Evolutionary conservation across 2,888 invertebrate genomes (phyloP).

Genomic region (Epinotia demarniana): DNA sequence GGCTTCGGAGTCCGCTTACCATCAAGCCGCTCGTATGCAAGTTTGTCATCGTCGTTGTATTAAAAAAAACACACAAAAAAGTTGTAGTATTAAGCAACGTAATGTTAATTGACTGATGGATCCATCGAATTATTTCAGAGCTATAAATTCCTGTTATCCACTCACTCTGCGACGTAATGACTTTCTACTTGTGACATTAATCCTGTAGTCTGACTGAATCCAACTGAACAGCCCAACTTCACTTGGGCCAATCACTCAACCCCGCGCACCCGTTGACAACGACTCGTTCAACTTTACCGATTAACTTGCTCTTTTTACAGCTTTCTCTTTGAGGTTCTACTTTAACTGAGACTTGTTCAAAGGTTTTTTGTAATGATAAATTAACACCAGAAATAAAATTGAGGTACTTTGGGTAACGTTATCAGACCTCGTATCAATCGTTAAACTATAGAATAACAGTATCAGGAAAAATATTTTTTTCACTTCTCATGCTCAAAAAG

Average conservation of each 20-base stretch:
- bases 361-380: constrained; percentile 7
- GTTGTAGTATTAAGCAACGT: too few relatives aligned
- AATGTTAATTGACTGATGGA: background rate
- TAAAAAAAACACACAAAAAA: too few relatives aligned
- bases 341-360: constrained; percentile 2
- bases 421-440: too few relatives aligned
- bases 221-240: constrained; percentile 43
- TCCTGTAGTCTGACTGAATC: constrained; percentile 52
- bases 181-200: constrained; percentile 51
- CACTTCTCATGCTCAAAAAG: too few relatives aligned
- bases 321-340: constrained; percentile 31
- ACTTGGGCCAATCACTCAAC: constrained; percentile 64
- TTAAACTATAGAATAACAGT: background rate
- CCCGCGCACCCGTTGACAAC: constrained; percentile 65
- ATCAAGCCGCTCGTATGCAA: too few relatives aligned
- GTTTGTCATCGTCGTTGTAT: too few relatives aligned
- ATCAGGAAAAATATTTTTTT: too few relatives aligned
- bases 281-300: constrained; percentile 69
- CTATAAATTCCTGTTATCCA: constrained; percentile 14
- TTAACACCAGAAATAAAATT: background rate
- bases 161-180: constrained; percentile 48
- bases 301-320: constrained; percentile 63
- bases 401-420: background rate
- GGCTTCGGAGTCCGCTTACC: too few relatives aligned
- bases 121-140: background rate